Evolutionary conservation across 2,797 vertebrate genomes (phyloP).

Genomic region (Cetoscarus ocellatus): DNA sequence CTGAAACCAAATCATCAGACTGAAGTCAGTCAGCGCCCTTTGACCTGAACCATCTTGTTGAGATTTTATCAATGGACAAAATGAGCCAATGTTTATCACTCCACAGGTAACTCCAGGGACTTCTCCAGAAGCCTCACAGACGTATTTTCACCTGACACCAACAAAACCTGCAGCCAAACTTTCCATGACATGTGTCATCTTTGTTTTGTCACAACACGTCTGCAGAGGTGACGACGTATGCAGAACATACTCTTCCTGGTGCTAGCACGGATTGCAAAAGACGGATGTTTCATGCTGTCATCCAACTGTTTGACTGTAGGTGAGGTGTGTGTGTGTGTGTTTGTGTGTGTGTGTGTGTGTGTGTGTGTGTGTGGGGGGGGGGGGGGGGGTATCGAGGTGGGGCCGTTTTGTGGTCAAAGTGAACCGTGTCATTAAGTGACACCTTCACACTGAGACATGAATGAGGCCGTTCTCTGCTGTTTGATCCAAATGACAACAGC

Average conservation of each 20-base stretch:
- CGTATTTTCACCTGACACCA: not conserved
- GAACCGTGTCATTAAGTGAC: not conserved
- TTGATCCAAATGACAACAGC: too few species aligned
- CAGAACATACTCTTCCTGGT: not conserved
- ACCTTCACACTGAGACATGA: not conserved
- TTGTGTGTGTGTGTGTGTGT: too few species aligned
- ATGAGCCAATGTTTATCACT: not conserved
- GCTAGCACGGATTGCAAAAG: not conserved
- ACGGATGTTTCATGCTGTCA: not conserved
- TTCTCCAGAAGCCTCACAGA: not conserved
- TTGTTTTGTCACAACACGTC: constrained; percentile 59
- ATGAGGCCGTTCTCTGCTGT: too few species aligned
- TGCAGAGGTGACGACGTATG: not conserved
- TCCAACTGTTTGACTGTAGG: not conserved
- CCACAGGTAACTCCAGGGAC: not conserved
- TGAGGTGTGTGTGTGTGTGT: too few species aligned
- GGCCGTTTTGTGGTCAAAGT: not conserved
- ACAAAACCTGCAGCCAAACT: constrained; percentile 3
- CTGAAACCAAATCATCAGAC: not conserved
- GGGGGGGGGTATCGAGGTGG: too few species aligned
- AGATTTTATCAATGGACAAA: too few species aligned
- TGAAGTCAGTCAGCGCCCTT: too few species aligned
- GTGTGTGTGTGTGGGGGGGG: too few species aligned
- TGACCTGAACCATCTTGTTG: too few species aligned
- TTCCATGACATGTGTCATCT: constrained; percentile 53